A percentile compares a stretch with the other conserved stretches of the same genome.
phyloP scores from a whole-genome alignment of 2,888 invertebrate genomes.

The Clunio marinus region DNA sequence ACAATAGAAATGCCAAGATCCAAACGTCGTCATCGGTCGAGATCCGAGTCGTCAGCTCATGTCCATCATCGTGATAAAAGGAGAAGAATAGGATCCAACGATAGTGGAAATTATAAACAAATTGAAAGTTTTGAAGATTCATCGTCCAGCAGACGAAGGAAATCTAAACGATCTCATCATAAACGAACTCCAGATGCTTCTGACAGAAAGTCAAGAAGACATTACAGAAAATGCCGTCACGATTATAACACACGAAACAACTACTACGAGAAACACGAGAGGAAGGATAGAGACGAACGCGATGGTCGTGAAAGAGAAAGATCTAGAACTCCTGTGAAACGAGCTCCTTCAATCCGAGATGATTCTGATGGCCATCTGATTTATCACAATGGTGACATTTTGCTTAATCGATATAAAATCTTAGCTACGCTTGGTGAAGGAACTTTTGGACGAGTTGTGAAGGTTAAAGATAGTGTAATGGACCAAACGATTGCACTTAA shows the following conservation, averaged over 20 bases:
- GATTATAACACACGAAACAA: conserved; percentile 30
- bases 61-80: conserved; percentile 19
- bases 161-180: conserved; percentile 13
- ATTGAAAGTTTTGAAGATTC: conserved; percentile 22
- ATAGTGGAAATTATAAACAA: not conserved
- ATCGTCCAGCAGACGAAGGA: not conserved
- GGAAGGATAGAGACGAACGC: conserved; percentile 18
- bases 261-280: conserved; percentile 25
- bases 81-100: conserved; percentile 12
- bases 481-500: conserved; percentile 93
- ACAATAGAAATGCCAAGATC: conserved; percentile 27
- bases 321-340: conserved; percentile 7
- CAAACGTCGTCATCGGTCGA: conserved; percentile 19
- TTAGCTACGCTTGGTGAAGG: conserved; percentile 98
- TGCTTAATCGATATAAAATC: conserved; percentile 78
- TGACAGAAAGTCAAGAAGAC: conserved; percentile 1
- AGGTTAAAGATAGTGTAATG: conserved; percentile 94
- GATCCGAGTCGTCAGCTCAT: conserved; percentile 30
- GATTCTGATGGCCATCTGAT: conserved; percentile 99
- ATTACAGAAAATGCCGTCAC: conserved; percentile 15
- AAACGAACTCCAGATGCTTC: not conserved
- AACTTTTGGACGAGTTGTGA: conserved; percentile 99
- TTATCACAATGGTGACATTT: conserved; percentile 97
- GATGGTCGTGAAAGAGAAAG: conserved; percentile 17
- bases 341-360: conserved; percentile 93